Percentiles rank a stretch among this genome's conserved stretches.
Conservation (phyloP, 2,888 invertebrate species). For the Epinotia bilunana region DNA sequence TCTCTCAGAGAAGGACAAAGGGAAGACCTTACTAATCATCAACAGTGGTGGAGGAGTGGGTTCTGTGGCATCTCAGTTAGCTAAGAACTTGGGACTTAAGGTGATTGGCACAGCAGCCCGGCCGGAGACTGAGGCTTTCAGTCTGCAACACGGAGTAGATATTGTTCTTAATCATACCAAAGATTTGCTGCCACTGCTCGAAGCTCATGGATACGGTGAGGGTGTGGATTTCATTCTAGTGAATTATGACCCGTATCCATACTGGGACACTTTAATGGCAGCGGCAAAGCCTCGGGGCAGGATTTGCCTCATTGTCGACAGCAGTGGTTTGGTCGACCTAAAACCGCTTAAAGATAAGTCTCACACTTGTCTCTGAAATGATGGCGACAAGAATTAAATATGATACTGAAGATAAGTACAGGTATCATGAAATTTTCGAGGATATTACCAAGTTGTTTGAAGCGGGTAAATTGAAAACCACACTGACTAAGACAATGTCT, state of each 20-base stretch:
- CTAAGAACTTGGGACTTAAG: constrained; percentile 67
- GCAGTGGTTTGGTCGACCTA: constrained; percentile 68
- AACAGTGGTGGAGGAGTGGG: constrained; percentile 79
- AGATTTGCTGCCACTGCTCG: constrained; percentile 67
- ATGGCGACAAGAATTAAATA: constrained; percentile 73
- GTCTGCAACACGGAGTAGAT: constrained; percentile 65
- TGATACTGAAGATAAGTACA: constrained; percentile 69
- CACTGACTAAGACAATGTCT: constrained; percentile 66
- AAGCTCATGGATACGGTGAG: constrained; percentile 61
- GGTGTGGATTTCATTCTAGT: constrained; percentile 74
- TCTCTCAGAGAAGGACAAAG: constrained; percentile 70
- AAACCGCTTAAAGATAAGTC: constrained; percentile 70
- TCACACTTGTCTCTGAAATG: constrained; percentile 72
- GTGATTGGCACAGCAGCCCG: constrained; percentile 77
- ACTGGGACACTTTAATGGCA: constrained; percentile 72
- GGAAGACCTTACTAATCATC: constrained; percentile 70
- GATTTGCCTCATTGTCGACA: constrained; percentile 75
- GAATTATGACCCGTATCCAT: constrained; percentile 75
- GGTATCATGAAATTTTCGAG: constrained; percentile 66
- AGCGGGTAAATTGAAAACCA: constrained; percentile 63
- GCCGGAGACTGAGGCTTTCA: constrained; percentile 65
- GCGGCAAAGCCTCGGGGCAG: constrained; percentile 73
- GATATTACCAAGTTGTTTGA: constrained; percentile 68
- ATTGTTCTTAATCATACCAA: constrained; percentile 70
- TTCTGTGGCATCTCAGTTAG: constrained; percentile 72